Conservation (phyloP, 1,140 invertebrate genomes). For the Uloborus diversus region DNA sequence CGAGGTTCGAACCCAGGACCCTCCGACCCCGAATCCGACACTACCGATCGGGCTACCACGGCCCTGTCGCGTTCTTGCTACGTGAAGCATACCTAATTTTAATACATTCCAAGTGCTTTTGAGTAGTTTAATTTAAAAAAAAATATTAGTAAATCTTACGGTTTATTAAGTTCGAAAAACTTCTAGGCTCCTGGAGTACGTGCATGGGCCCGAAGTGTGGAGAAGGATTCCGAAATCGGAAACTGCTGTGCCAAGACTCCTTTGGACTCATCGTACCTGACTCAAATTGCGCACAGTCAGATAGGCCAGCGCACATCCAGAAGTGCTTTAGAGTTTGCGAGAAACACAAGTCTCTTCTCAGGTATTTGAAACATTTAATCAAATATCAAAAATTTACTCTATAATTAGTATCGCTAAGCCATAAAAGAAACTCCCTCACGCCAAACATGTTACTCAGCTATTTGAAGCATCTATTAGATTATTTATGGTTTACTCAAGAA, state of each 20-base stretch:
- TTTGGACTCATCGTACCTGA: constrained; percentile 29
- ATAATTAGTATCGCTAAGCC: not conserved
- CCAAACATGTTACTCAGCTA: too few species aligned
- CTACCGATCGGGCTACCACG: too few species aligned
- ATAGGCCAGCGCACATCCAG: constrained; percentile 31
- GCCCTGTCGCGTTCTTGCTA: too few species aligned
- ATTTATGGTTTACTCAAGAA: too few species aligned
- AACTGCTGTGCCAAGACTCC: constrained; percentile 57
- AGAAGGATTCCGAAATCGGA: constrained; percentile 55
- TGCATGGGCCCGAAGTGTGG: constrained; percentile 59
- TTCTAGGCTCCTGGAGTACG: constrained; percentile 59
- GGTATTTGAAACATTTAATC: not conserved
- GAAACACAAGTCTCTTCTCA: constrained; percentile 50
- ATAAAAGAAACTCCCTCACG: not conserved
- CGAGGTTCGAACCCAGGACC: too few species aligned
- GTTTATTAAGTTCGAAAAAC: too few species aligned
- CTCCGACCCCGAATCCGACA: too few species aligned
- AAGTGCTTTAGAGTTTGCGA: constrained; percentile 59
- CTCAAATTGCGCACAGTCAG: constrained; percentile 30
- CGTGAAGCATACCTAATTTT: too few species aligned
- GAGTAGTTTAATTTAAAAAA: too few species aligned
- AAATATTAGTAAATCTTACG: too few species aligned
- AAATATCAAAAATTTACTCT: not conserved
- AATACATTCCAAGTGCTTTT: too few species aligned
- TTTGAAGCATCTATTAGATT: too few species aligned